Evolutionary conservation across 2,888 invertebrate species (phyloP).

Genomic region (Pristionchus japonicus): DNA sequence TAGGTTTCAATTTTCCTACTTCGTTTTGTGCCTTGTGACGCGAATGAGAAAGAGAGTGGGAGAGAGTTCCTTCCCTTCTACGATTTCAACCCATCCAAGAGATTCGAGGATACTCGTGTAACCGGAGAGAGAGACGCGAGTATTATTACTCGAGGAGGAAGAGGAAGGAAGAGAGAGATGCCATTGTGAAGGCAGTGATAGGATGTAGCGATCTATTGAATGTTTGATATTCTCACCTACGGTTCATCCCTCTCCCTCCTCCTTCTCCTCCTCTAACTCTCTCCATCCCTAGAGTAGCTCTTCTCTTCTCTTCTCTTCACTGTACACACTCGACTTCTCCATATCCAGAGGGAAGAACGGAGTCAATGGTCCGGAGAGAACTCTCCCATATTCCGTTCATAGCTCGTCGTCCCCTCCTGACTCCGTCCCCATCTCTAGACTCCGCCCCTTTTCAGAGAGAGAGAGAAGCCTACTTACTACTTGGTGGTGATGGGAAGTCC

Average conservation of each 20-base stretch:
- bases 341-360: slow-evolving; percentile 9
- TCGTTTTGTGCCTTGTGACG: neutral
- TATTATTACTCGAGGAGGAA: slow-evolving; percentile 22
- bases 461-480: slow-evolving; percentile 17
- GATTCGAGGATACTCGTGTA: slow-evolving; percentile 39
- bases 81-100: slow-evolving; percentile 14
- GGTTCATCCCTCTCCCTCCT: neutral
- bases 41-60: neutral
- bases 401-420: neutral
- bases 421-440: slow-evolving; percentile 3
- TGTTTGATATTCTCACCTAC: neutral
- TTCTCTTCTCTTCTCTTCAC: neutral
- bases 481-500: neutral
- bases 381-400: slow-evolving; percentile 33
- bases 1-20: slow-evolving; percentile 5
- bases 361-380: slow-evolving; percentile 39
- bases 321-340: slow-evolving; percentile 34
- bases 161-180: neutral
- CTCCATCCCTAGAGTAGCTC: slow-evolving; percentile 7
- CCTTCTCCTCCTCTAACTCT: neutral
- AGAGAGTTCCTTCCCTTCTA: slow-evolving; percentile 22
- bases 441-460: slow-evolving; percentile 18
- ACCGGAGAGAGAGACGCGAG: slow-evolving; percentile 16
- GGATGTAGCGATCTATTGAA: neutral
- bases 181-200: neutral